Percentiles rank a stretch among this genome's conserved stretches.
phyloP scores from a whole-genome alignment of 2,797 vertebrate species.

The Pelochelys cantorii region DNA sequence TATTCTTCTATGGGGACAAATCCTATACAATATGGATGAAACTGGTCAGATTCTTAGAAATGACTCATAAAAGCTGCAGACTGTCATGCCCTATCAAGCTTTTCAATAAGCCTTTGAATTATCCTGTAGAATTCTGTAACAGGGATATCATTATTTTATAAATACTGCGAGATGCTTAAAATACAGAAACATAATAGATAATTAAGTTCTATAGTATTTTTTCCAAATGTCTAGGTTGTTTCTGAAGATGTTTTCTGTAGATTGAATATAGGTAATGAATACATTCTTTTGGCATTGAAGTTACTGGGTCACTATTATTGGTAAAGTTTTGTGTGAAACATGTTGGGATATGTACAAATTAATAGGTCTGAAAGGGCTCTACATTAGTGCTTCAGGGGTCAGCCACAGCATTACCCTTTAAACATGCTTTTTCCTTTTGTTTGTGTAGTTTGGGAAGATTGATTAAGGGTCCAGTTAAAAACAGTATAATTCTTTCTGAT shows the following conservation, averaged over 20 bases:
- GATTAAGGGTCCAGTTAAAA: too few species aligned
- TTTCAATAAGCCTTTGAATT: not conserved
- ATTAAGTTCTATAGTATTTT: not conserved
- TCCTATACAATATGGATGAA: not conserved
- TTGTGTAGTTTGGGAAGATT: too few species aligned
- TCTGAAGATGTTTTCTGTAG: not conserved
- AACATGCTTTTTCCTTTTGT: too few species aligned
- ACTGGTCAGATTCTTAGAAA: not conserved
- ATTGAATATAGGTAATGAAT: not conserved
- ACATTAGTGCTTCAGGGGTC: too few species aligned
- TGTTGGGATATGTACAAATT: too few species aligned
- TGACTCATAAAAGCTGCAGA: not conserved
- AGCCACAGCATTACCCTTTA: too few species aligned
- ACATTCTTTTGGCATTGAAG: not conserved
- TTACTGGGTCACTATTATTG: not conserved
- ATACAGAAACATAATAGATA: not conserved
- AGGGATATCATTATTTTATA: not conserved
- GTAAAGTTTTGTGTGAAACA: not conserved
- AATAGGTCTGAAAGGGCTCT: too few species aligned
- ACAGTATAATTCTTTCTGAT: too few species aligned
- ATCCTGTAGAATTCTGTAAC: not conserved
- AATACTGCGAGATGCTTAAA: not conserved
- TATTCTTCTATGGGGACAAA: not conserved
- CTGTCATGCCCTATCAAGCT: not conserved
- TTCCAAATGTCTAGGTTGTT: not conserved